phyloP scores from a whole-genome alignment of 2,888 invertebrate species.

The Cheilosia scutellata region DNA sequence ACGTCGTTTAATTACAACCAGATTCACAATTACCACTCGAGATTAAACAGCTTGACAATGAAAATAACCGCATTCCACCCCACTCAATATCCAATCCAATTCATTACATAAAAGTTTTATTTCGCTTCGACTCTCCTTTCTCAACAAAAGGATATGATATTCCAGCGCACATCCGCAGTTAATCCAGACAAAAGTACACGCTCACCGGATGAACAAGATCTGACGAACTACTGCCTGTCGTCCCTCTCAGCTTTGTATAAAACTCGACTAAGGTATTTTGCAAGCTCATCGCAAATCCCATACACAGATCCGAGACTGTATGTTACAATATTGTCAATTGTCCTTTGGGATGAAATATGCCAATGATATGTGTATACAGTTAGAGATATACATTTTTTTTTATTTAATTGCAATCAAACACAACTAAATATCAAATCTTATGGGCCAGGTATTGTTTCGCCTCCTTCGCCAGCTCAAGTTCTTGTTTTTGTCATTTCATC shows the following conservation, averaged over 20 bases:
- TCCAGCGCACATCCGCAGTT: conserved; percentile 31
- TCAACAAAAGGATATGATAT: conserved; percentile 41
- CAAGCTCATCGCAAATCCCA: conserved; percentile 55
- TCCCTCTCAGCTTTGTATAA: conserved; percentile 50
- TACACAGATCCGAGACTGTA: not conserved
- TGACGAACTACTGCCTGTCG: conserved; percentile 22
- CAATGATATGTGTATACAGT: conserved; percentile 1
- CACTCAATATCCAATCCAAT: not conserved
- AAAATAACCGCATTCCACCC: not conserved
- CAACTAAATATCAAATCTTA: conserved; percentile 49
- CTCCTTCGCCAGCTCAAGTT: conserved; percentile 6
- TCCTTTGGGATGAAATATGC: conserved; percentile 12
- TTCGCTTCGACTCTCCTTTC: not conserved
- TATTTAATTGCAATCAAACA: conserved; percentile 68
- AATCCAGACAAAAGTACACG: conserved; percentile 20
- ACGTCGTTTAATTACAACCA: conserved; percentile 34
- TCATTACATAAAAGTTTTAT: conserved; percentile 25
- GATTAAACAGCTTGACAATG: conserved; percentile 3
- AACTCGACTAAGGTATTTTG: conserved; percentile 56
- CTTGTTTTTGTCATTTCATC: conserved; percentile 45
- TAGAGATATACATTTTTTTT: not conserved
- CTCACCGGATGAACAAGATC: conserved; percentile 35
- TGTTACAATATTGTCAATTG: conserved; percentile 42
- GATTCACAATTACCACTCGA: conserved; percentile 44
- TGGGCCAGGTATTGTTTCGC: conserved; percentile 58